These are phyloP conservation scores for Hypotaenidia okinawae DNA, from an alignment of 2,797 vertebrate genomes.

Conservation along the genomic window DNA sequence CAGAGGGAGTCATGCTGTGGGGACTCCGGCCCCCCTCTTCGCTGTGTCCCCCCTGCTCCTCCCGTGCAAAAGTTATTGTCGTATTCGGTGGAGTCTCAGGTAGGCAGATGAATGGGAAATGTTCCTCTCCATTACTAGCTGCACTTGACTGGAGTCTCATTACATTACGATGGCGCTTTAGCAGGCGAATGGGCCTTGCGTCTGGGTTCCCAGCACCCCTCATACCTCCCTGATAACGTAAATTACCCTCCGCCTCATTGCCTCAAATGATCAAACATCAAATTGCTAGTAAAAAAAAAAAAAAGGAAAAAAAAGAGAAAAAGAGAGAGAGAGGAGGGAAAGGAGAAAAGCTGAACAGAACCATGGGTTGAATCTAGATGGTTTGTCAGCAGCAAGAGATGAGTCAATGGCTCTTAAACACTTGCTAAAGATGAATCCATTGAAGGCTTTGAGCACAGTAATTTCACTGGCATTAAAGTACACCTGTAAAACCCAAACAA, in stretches of 20 bases:
- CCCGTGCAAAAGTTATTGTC: slow-evolving; percentile 84
- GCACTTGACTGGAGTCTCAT: slow-evolving; percentile 96
- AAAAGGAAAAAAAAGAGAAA: not conserved
- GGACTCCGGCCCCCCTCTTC: slow-evolving; percentile 19
- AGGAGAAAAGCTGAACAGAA: slow-evolving; percentile 80
- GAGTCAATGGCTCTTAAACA: slow-evolving; percentile 84
- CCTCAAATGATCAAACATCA: slow-evolving; percentile 98
- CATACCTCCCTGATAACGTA: slow-evolving; percentile 92
- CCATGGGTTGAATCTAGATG: slow-evolving; percentile 87
- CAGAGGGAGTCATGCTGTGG: slow-evolving; percentile 39
- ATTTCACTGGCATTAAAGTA: slow-evolving; percentile 63
- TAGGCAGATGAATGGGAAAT: slow-evolving; percentile 95
- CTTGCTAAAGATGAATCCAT: slow-evolving; percentile 71
- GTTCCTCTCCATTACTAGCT: slow-evolving; percentile 94
- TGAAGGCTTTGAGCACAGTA: slow-evolving; percentile 29
- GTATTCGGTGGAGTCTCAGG: slow-evolving; percentile 92
- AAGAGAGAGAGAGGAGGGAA: slow-evolving; percentile 56
- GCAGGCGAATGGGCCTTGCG: slow-evolving; percentile 93
- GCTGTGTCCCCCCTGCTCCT: slow-evolving; percentile 15
- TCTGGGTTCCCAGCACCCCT: slow-evolving; percentile 95
- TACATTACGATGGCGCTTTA: slow-evolving; percentile 96
- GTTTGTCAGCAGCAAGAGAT: slow-evolving; percentile 89
- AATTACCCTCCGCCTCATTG: slow-evolving; percentile 97
- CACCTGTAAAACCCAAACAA: slow-evolving; percentile 71
- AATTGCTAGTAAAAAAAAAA: slow-evolving; percentile 89